Percentiles rank a stretch among this genome's conserved stretches.
Evolutionary conservation across 2,113 vertebrate genomes (phyloP).

Genomic region (Elephantulus edwardii): DNA sequence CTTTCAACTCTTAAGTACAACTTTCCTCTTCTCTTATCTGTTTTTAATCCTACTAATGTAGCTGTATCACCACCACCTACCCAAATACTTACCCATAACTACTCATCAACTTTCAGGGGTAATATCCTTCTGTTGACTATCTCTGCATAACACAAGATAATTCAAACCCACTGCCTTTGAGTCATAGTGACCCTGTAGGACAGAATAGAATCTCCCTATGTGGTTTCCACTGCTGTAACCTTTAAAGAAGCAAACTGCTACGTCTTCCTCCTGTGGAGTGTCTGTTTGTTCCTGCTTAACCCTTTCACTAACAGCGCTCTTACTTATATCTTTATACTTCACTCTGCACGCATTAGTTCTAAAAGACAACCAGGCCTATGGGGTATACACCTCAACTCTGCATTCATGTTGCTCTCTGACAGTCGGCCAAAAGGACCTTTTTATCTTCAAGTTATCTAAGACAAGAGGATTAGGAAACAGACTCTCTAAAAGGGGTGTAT

Average conservation of each 20-base stretch:
- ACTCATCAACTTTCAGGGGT: constrained; percentile 2
- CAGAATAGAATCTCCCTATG: neutral
- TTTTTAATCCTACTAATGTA: constrained; percentile 26
- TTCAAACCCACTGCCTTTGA: neutral
- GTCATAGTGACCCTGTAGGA: neutral
- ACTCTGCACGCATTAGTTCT: neutral
- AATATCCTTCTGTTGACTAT: neutral
- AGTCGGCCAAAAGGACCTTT: neutral
- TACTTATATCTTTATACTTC: neutral
- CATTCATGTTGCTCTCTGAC: neutral
- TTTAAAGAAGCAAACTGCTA: neutral
- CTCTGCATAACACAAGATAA: neutral
- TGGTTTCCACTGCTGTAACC: neutral
- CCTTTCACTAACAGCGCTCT: too few species aligned
- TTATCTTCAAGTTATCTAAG: neutral
- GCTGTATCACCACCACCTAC: neutral
- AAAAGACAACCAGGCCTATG: neutral
- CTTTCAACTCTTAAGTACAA: constrained; percentile 28
- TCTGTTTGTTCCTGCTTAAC: too few species aligned
- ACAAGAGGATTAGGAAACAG: neutral
- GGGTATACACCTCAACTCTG: neutral
- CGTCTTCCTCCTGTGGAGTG: neutral
- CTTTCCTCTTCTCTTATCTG: constrained; percentile 20
- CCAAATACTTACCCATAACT: constrained; percentile 15
- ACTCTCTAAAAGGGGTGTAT: neutral